Conservation (phyloP, 2,888 invertebrate genomes). For the Syrphus vitripennis region DNA sequence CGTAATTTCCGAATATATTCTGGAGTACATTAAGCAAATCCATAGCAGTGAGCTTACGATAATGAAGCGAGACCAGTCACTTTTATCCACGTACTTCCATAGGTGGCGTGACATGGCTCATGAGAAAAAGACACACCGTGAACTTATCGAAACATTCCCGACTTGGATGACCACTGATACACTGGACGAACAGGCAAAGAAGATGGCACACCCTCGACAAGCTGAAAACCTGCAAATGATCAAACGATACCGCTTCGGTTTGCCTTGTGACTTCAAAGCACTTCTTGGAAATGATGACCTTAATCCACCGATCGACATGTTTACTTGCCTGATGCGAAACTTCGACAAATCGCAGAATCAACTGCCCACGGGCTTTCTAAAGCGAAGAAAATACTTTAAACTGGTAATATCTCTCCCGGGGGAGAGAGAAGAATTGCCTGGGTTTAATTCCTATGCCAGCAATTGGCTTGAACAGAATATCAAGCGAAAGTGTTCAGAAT, state of each 20-base stretch:
- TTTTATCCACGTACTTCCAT: conserved; percentile 79
- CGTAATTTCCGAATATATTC: conserved; percentile 73
- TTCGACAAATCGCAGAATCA: conserved; percentile 57
- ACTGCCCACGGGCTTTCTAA: conserved; percentile 72
- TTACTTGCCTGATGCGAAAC: conserved; percentile 73
- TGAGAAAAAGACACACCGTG: conserved; percentile 81
- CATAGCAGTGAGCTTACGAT: conserved; percentile 79
- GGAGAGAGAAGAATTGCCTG: conserved; percentile 74
- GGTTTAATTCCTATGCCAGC: conserved; percentile 76
- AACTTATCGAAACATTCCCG: conserved; percentile 83
- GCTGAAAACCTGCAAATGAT: conserved; percentile 81
- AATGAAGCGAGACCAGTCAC: conserved; percentile 75
- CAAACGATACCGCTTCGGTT: conserved; percentile 82
- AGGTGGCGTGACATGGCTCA: conserved; percentile 81
- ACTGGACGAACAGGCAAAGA: conserved; percentile 73
- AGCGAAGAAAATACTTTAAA: conserved; percentile 76
- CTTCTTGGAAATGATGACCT: conserved; percentile 58
- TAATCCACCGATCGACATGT: conserved; percentile 74
- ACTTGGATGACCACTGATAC: conserved; percentile 82
- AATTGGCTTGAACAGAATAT: conserved; percentile 74
- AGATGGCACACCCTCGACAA: conserved; percentile 81
- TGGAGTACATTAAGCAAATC: conserved; percentile 76
- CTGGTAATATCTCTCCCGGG: conserved; percentile 76
- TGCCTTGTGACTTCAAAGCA: conserved; percentile 76
- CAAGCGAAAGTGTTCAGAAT: not conserved